Evolutionary conservation across 2,888 invertebrate genomes (phyloP).

Genomic region (Embidobia sp.): DNA sequence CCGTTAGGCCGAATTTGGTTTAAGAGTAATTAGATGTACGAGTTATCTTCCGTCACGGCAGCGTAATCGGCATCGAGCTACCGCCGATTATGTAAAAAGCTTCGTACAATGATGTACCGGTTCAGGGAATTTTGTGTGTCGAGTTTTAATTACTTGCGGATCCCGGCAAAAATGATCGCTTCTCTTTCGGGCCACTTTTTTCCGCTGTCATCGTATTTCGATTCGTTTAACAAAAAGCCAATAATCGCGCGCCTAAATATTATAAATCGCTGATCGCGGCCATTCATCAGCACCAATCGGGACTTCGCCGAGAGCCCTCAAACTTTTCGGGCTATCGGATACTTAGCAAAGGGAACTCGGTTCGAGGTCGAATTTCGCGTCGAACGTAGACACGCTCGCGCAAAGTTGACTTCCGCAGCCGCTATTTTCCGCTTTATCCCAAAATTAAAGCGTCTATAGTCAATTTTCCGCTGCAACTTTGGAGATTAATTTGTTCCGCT

Average conservation of each 20-base stretch:
- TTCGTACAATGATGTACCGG: slow-evolving; percentile 9
- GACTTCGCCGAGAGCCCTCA: slow-evolving; percentile 19
- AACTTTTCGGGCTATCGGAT: slow-evolving; percentile 31
- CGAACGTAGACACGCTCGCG: too few species aligned
- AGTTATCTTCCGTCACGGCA: background rate
- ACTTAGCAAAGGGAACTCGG: slow-evolving; percentile 19
- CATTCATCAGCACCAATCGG: slow-evolving; percentile 2
- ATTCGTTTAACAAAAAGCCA: background rate
- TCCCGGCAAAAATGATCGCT: too few species aligned
- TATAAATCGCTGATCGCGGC: slow-evolving; percentile 16
- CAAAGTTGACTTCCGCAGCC: too few species aligned
- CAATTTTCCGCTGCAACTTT: slow-evolving; percentile 7
- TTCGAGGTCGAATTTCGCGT: slow-evolving; percentile 31
- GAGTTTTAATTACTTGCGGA: background rate
- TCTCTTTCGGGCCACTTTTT: too few species aligned
- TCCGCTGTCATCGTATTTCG: too few species aligned
- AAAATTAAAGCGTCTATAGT: slow-evolving; percentile 19
- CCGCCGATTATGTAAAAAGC: slow-evolving; percentile 1
- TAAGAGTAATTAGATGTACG: background rate
- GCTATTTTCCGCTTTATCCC: slow-evolving; percentile 12
- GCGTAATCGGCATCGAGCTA: slow-evolving; percentile 6
- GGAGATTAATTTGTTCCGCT: slow-evolving; percentile 3
- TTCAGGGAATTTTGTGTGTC: background rate
- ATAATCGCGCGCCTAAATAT: background rate
- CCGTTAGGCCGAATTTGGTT: too few species aligned